Base-by-base conservation (phyloP, 53 echinoderm and acorn worm genomes). In the Echinometra lucunter region DNA sequence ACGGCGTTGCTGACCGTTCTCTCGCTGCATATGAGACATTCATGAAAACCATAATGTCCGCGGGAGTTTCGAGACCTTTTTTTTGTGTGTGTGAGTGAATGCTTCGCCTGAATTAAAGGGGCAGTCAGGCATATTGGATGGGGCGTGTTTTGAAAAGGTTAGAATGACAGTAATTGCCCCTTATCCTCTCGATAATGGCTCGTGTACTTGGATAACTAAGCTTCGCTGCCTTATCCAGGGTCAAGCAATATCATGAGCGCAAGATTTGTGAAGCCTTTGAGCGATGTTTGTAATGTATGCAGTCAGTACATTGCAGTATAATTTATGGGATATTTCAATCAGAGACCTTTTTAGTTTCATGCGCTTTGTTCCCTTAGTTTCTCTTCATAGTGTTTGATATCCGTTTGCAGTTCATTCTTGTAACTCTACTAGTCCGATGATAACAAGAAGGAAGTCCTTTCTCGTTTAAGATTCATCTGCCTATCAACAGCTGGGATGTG, bases 31-130 rank as follows among this genome's bases (percentile, higher is more conserved):
- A 53, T 25, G 85, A 85, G 85, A 85, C 85, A 85, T 85, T 85
- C 85, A 85, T 85, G 85, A 85, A 85, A 85, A 30, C 85, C 15
- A 85, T n/a, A 49, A 85, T 85, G 85, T 85, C 85, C 85, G 85
- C 85, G 21, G 78, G 78, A 85, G 47, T 28, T 49, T 85, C 4
- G 45, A n/a, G 28, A 11, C 25, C 28, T 85, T 85, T 85, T 63
- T 7, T 56, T 7, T 9, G 13, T 56, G 56, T 44, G n/a, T n/a
- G n/a, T n/a, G n/a, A n/a, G 81, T 81, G 81, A 81, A 42, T 81
- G 85, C 85, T 13, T 85, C 53, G 55, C 49, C 49, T 85, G 18
- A n/a, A 27, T 85, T 85, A 85, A 85, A 85, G 85, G 85, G 85
- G 15, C 13, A 85, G 28, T 85, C 85, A 45, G 85, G 85, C 85